These are phyloP conservation scores for Penaeus chinensis DNA, from an alignment of 1,140 invertebrate genomes.

Conservation along the genomic window DNA sequence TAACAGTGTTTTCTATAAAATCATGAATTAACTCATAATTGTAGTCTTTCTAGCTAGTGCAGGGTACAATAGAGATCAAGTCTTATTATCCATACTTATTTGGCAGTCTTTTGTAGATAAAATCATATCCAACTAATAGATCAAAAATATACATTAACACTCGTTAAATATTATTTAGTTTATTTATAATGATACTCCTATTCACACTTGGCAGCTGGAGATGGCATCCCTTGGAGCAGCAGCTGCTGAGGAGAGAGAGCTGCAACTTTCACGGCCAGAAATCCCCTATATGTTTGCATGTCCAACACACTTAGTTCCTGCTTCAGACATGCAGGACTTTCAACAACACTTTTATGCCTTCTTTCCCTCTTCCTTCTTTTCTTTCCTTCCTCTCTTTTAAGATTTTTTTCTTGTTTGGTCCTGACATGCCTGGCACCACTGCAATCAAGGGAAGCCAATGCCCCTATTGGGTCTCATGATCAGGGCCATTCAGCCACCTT, in stretches of 20 bases:
- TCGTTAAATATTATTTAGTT: not conserved
- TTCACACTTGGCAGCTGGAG: conserved; percentile 11
- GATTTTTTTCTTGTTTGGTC: too few species aligned
- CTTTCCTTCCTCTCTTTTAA: too few species aligned
- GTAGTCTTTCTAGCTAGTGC: not conserved
- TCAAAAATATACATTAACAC: conserved; percentile 20
- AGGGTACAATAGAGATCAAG: not conserved
- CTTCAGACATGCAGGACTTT: too few species aligned
- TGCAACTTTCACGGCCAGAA: not conserved
- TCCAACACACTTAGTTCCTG: not conserved
- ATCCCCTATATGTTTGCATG: not conserved
- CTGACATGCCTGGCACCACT: too few species aligned
- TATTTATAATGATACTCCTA: conserved; percentile 2
- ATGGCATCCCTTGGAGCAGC: not conserved
- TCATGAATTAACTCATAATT: conserved; percentile 12
- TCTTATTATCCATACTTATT: not conserved
- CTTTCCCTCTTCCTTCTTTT: too few species aligned
- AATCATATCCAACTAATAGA: conserved; percentile 15
- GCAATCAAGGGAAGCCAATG: too few species aligned
- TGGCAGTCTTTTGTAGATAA: conserved; percentile 14
- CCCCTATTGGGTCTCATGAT: too few species aligned
- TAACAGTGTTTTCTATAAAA: not conserved
- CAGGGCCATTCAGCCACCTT: too few species aligned
- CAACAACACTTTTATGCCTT: too few species aligned
- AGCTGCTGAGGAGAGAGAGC: conserved; percentile 1